phyloP scores from a whole-genome alignment of 2,888 invertebrate species.

The Orgyia antiqua region DNA sequence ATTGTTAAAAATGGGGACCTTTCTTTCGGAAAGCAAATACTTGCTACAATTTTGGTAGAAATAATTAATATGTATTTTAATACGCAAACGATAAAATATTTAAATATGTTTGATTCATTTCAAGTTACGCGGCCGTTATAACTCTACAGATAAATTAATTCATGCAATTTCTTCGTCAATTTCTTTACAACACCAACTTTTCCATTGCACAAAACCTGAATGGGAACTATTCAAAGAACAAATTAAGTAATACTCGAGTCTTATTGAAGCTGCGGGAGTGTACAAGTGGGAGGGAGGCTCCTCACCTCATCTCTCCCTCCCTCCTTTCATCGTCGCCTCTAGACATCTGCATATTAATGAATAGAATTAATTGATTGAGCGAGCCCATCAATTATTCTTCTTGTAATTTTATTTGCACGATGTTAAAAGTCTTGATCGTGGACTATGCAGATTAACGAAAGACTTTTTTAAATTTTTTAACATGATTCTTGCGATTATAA shows the following conservation, averaged over 20 bases:
- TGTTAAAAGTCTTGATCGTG: slow-evolving; percentile 23
- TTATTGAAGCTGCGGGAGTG: slow-evolving; percentile 15
- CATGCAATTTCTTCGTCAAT: too few species aligned
- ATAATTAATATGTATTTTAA: too few species aligned
- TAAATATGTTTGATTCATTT: too few species aligned
- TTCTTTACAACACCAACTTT: neutral
- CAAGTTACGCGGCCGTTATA: too few species aligned
- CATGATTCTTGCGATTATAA: slow-evolving; percentile 13
- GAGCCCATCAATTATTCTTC: slow-evolving; percentile 40
- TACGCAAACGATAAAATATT: too few species aligned
- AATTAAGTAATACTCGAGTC: slow-evolving; percentile 26
- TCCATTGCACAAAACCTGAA: slow-evolving; percentile 2
- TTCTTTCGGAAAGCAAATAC: too few species aligned
- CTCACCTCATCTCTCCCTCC: slow-evolving; percentile 19
- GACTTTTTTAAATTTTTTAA: slow-evolving; percentile 24
- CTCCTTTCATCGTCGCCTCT: slow-evolving; percentile 26
- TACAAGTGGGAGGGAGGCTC: slow-evolving; percentile 4
- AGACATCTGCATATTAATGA: slow-evolving; percentile 38
- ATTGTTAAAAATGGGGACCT: too few species aligned
- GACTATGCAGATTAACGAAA: slow-evolving; percentile 26
- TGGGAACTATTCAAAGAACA: slow-evolving; percentile 9
- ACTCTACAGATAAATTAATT: too few species aligned
- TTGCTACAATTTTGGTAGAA: too few species aligned
- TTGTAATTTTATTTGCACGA: slow-evolving; percentile 40
- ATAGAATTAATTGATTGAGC: slow-evolving; percentile 42